Conservation (phyloP, 2,113 vertebrate species). For the Alligator sinensis region DNA sequence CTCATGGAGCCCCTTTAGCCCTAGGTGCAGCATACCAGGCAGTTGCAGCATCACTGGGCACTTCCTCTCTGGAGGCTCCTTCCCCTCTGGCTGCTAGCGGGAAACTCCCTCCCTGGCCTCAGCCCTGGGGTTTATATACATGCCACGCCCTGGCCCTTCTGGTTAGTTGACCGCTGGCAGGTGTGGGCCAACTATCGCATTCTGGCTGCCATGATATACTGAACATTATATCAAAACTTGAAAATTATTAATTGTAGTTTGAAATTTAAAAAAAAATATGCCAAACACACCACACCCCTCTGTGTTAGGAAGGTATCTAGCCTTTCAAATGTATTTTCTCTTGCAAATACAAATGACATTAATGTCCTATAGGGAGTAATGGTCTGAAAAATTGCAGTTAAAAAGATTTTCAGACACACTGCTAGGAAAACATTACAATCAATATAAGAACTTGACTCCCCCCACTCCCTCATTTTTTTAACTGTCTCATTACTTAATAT, state of each 20-base stretch:
- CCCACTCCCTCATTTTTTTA: neutral
- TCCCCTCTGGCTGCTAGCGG: too few relatives aligned
- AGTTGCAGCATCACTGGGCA: too few relatives aligned
- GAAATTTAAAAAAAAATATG: neutral
- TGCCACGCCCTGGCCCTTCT: too few relatives aligned
- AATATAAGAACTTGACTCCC: neutral
- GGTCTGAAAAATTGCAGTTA: neutral
- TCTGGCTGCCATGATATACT: neutral
- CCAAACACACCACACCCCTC: fast-evolving
- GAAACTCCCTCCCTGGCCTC: too few relatives aligned
- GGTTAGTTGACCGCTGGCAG: too few relatives aligned
- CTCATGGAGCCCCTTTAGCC: too few relatives aligned
- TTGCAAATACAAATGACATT: neutral
- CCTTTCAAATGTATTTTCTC: neutral
- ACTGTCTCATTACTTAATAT: neutral
- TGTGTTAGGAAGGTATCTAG: neutral
- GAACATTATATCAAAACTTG: neutral
- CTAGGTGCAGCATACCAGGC: too few relatives aligned
- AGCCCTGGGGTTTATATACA: too few relatives aligned
- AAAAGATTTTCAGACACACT: neutral
- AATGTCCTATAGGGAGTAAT: neutral
- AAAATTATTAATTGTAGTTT: neutral
- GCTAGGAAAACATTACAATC: neutral
- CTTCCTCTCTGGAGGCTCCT: too few relatives aligned
- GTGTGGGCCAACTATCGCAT: too few relatives aligned